Evolutionary conservation across 35 echinoderm and acorn worm species (phyloP), one percentile per base, ranked within the genome.

Genomic region (Chiridota heheva): DNA sequence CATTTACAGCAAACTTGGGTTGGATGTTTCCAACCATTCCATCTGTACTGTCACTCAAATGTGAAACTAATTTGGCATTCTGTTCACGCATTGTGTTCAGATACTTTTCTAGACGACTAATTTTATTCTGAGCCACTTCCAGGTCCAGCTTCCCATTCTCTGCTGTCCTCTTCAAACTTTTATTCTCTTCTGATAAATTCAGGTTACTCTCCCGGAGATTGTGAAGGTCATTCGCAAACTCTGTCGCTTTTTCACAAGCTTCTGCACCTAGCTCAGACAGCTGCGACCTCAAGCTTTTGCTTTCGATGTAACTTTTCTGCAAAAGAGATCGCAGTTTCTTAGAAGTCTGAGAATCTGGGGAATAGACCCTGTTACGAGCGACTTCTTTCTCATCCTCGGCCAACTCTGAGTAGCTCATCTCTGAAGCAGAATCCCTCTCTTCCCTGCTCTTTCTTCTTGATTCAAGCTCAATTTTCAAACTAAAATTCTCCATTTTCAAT

Each of bases 41-140:
- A 2, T 43, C 20, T n/a, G 58, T 34, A 37, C 47, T 57, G 7
- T 37, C 75, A 17, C 51, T 57, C 20, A 78, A 40, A 37, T 78
- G 75, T 2, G 49, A 37, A 24, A 78, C 62, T 4, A 78, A 42
- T 29, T 78, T 78, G 15, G 5, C 75, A 28, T 78, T 78, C 33
- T 78, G 75, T 10, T 58, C 18, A 20, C 58, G 75, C 13, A 78
- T 17, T 1, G 42, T 78, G 35, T 78, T 57, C 75, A 78, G 17
- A 6, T 78, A 78, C 6, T 57, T 16, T 62, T 60, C 58, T n/a
- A 43, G 62, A 18, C 75, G 49, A 22, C 58, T 28, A 49, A 78
- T 58, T 37, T 57, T 60, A 32, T 43, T 58, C n/a, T 78, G 51
- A 13, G 40, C 42, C 1, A 57, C 43, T 2, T 78, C 53, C 35